These are phyloP conservation scores for Pterobdella sp. DNA, from an alignment of 2,888 invertebrate species.

Conservation along the genomic window DNA sequence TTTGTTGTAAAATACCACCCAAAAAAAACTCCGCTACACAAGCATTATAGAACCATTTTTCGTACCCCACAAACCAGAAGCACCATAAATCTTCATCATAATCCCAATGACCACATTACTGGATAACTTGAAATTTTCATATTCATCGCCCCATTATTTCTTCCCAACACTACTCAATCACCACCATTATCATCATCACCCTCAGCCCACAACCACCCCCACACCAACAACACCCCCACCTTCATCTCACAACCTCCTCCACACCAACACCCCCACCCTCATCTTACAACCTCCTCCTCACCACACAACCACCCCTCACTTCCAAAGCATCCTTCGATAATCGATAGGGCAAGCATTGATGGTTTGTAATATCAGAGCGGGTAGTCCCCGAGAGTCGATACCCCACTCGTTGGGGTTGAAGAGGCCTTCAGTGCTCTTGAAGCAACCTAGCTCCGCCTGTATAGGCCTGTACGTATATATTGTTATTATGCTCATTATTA, in stretches of 20 bases:
- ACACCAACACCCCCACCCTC: neutral
- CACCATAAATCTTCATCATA: no score
- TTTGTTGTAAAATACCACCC: no score
- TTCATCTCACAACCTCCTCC: neutral
- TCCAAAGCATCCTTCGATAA: constrained; percentile 55
- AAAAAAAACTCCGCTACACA: no score
- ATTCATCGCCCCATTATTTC: no score
- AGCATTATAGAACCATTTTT: no score
- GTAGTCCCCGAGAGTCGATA: constrained; percentile 56
- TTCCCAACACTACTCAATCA: neutral
- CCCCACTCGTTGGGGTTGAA: constrained; percentile 57
- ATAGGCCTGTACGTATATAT: constrained; percentile 40
- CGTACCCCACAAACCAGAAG: no score
- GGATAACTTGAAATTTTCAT: no score
- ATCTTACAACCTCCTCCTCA: neutral
- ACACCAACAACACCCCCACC: neutral
- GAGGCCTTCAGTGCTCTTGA: constrained; percentile 53
- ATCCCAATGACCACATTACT: no score
- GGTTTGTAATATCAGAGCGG: constrained; percentile 56
- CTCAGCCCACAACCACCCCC: neutral
- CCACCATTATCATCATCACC: neutral
- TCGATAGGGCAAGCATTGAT: constrained; percentile 59
- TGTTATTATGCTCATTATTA: neutral
- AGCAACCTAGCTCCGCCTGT: constrained; percentile 52
- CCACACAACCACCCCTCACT: constrained; percentile 40